Conservation (phyloP, 2,888 invertebrate genomes). For the Dioctria linearis region DNA sequence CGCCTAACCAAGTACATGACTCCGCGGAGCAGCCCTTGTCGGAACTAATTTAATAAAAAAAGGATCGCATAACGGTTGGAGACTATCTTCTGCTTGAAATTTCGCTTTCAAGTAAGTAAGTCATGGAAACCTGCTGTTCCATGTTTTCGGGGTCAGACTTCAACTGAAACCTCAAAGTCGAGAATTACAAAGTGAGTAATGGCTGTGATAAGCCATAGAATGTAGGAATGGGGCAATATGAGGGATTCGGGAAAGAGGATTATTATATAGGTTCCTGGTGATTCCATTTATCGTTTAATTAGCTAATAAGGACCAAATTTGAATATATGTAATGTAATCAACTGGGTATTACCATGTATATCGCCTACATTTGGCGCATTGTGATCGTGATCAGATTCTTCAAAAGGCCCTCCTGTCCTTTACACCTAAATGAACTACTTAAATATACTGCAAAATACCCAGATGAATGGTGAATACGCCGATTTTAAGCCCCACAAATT, state of each 20-base stretch:
- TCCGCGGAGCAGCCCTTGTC: conserved; percentile 7
- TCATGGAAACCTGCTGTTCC: conserved; percentile 6
- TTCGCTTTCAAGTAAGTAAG: not conserved
- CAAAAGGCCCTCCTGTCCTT: not conserved
- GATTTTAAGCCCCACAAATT: conserved; percentile 20
- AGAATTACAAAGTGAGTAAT: conserved; percentile 31
- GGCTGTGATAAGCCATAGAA: not conserved
- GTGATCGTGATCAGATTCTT: not conserved
- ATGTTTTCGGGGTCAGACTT: not conserved
- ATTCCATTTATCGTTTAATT: conserved; percentile 51
- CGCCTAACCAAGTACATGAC: conserved; percentile 29
- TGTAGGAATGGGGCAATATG: not conserved
- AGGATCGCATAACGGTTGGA: conserved; percentile 24
- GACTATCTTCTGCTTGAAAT: not conserved
- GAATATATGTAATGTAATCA: not conserved
- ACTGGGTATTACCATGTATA: not conserved
- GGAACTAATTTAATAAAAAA: conserved; percentile 52
- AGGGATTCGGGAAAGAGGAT: conserved; percentile 2
- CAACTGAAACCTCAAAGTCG: conserved; percentile 5
- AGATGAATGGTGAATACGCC: not conserved
- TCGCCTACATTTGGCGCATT: not conserved
- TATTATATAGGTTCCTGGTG: conserved; percentile 9
- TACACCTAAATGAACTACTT: not conserved
- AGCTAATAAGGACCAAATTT: conserved; percentile 1
- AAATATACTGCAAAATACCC: conserved; percentile 3